Base-by-base conservation (phyloP, 1,140 invertebrate genomes). In the Hetaerina americana region DNA sequence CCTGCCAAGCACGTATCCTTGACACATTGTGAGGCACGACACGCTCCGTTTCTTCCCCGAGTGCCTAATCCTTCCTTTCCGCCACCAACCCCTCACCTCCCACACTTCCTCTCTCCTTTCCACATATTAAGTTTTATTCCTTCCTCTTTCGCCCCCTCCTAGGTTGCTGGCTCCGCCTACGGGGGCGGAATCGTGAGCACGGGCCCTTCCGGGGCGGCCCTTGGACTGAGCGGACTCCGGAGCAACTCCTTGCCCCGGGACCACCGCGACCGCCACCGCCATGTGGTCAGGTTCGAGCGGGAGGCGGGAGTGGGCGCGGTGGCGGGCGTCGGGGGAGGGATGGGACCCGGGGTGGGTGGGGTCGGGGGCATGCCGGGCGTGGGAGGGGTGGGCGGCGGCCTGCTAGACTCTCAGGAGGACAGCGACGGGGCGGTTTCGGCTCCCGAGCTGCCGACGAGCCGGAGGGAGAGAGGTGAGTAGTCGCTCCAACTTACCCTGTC, bases 351-450 rank as follows among this genome's bases (percentile, higher is more conserved):
- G 88, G 93, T 82, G 86, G 87, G 0, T 81, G 87, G 76, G 87
- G 89, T 69, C 79, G 80, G 72, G 80, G 81, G 68, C 77, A 81
- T 71, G 78, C 6, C 10, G 68, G 68, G 68, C 68, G 27, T n/a
- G 5, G 15, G 78, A 81, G 85, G 78, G 82, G 82, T 78, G 78
- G 78, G 72, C 77, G 80, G 75, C 79, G 81, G 72, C 73, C 79
- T 87, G 70, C 80, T 88, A 73, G 86, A 86, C 79, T 57, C 40
- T 5, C 87, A 91, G 79, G 90, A 92, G 77, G 91, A 93, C 76
- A 89, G 88, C 74, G 91, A 93, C 80, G 91, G 92, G 31, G 89
- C 90, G 68, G 83, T 92, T 27, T 92, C 91, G 57, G 92, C 91
- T 31, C 91, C 92, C 5, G 92, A 93, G 83, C 86, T 90, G 79